These are phyloP conservation scores for Oikopleura dioica DNA, from an alignment of 23 tunicate genomes.

Conservation along the genomic window DNA sequence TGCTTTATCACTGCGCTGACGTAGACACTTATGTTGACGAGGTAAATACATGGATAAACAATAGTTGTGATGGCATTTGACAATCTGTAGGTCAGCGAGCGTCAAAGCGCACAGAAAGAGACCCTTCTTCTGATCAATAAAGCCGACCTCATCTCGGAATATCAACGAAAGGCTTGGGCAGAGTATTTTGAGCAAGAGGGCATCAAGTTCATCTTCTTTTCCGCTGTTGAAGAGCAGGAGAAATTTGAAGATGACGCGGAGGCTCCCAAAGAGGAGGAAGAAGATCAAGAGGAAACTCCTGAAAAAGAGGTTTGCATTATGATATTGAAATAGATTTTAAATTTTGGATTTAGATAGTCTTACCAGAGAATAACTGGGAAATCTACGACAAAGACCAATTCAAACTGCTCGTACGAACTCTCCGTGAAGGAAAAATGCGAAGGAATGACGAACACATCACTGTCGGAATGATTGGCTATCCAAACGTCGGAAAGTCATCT, in stretches of 20 bases:
- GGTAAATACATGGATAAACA: too few relatives aligned
- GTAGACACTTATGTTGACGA: neutral
- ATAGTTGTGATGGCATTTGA: too few relatives aligned
- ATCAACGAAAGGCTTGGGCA: slow-evolving; percentile 44
- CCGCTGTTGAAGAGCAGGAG: slow-evolving; percentile 56
- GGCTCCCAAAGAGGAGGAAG: neutral
- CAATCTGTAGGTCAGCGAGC: neutral
- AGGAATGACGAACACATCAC: slow-evolving; percentile 7
- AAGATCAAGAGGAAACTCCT: neutral
- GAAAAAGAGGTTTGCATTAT: neutral
- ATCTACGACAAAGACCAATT: slow-evolving; percentile 11
- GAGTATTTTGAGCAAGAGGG: slow-evolving; percentile 35
- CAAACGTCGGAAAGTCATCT: slow-evolving; percentile 92
- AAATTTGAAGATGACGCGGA: slow-evolving; percentile 24
- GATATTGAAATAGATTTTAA: too few relatives aligned
- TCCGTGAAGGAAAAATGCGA: slow-evolving; percentile 2
- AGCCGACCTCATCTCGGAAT: slow-evolving; percentile 46
- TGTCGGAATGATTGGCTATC: slow-evolving; percentile 98
- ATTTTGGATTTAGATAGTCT: too few relatives aligned
- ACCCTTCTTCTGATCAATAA: slow-evolving; percentile 69
- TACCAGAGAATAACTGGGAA: neutral
- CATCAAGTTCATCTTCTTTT: slow-evolving; percentile 46
- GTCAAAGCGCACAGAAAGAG: slow-evolving; percentile 19
- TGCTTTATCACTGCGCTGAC: slow-evolving; percentile 26
- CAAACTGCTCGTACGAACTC: slow-evolving; percentile 16